A percentile compares a stretch with the other conserved stretches of the same genome.
Evolutionary conservation across 2,888 invertebrate species (phyloP).

Genomic region (Lasioglossum oenotherae): DNA sequence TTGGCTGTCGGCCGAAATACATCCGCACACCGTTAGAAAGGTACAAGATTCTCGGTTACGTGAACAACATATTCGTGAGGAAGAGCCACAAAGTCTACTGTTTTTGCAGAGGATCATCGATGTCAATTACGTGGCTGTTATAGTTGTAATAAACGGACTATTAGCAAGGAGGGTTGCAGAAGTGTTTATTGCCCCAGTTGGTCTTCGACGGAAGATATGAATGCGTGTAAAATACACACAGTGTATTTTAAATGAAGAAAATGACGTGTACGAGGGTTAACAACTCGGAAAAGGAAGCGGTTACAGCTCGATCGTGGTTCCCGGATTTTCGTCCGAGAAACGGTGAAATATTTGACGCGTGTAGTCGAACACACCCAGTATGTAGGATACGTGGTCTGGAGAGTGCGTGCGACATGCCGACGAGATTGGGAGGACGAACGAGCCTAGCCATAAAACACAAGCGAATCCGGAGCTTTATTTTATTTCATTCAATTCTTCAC

Average conservation of each 20-base stretch:
- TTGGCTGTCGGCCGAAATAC: background rate
- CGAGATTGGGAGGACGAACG: conserved; percentile 23
- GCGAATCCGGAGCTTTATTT: conserved; percentile 78
- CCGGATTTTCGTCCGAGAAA: background rate
- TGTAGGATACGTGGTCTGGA: background rate
- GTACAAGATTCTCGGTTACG: no score
- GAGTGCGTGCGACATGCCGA: conserved; percentile 14
- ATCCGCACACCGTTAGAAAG: background rate
- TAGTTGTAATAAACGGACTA: no score
- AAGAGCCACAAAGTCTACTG: no score
- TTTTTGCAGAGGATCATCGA: no score
- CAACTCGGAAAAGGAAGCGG: background rate
- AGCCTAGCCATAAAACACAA: conserved; percentile 60
- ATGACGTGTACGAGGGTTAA: background rate
- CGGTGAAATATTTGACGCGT: background rate
- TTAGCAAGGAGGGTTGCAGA: no score
- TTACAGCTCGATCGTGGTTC: background rate
- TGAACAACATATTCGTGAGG: no score
- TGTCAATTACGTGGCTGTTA: no score
- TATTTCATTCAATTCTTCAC: conserved; percentile 82
- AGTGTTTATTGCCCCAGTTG: no score
- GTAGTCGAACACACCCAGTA: background rate
- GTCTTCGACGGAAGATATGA: no score
- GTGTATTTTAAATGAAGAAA: background rate
- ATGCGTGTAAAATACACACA: no score